A percentile compares a stretch with the other conserved stretches of the same genome.
Evolutionary conservation across 2,113 vertebrate species (phyloP).

Genomic region (Apteryx owenii): DNA sequence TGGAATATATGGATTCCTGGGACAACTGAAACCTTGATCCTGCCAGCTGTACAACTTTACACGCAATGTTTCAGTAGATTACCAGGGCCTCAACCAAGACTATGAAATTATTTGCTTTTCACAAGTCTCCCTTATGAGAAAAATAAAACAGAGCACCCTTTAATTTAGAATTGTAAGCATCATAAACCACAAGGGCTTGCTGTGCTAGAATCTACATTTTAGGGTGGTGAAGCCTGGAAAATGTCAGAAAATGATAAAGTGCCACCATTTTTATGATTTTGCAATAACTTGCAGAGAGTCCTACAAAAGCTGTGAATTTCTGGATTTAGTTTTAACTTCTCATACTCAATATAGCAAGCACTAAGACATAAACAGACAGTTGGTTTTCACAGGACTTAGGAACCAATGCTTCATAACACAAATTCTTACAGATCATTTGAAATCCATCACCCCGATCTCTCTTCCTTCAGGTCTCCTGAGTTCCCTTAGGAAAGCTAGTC

Average conservation of each 20-base stretch:
- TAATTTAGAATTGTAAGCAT: not conserved
- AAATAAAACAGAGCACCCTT: not conserved
- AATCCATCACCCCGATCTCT: not conserved
- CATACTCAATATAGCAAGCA: not conserved
- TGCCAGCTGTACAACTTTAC: not conserved
- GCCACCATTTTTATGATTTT: not conserved
- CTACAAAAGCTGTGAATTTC: not conserved
- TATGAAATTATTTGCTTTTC: not conserved
- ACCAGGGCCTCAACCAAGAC: not conserved
- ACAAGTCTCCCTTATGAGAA: not conserved
- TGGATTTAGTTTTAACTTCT: not conserved
- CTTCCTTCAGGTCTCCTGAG: not conserved
- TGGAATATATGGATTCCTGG: not conserved
- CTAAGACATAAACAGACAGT: not conserved
- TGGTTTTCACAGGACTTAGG: too few relatives aligned
- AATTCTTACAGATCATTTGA: not conserved
- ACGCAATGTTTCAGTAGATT: not conserved
- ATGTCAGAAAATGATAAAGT: not conserved
- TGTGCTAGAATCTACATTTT: not conserved
- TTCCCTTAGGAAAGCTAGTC: not conserved
- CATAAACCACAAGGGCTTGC: not conserved
- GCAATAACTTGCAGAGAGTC: not conserved
- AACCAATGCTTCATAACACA: not conserved
- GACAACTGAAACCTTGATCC: not conserved
- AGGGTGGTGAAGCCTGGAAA: not conserved